Percentiles rank a stretch among this genome's conserved stretches.
These are phyloP conservation scores for Spea bombifrons DNA, from an alignment of 2,113 vertebrate genomes.

Conservation along the genomic window DNA sequence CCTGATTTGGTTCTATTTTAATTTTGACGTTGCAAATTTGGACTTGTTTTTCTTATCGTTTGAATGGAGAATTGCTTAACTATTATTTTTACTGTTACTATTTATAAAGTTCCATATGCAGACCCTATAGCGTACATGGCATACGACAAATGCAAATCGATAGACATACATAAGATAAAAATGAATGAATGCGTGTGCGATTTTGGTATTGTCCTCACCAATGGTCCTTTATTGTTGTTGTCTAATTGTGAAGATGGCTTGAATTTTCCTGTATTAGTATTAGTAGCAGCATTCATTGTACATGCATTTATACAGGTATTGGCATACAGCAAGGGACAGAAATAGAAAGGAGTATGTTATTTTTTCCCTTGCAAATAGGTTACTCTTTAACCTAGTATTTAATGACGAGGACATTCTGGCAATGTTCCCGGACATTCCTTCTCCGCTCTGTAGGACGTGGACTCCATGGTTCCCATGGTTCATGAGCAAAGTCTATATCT, in stretches of 20 bases:
- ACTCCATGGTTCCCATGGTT: conserved; percentile 35
- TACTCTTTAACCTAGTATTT: conserved; percentile 45
- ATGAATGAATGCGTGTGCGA: no score
- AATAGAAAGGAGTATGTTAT: conserved; percentile 43
- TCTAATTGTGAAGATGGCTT: background rate
- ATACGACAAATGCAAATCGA: no score
- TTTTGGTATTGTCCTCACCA: no score
- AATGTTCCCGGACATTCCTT: conserved; percentile 43
- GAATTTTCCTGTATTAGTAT: conserved; percentile 1
- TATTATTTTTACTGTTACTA: no score
- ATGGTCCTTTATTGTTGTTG: no score
- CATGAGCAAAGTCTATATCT: conserved; percentile 19
- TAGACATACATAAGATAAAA: no score
- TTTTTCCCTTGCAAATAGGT: conserved; percentile 39
- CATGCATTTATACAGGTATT: background rate
- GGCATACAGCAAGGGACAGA: conserved; percentile 20
- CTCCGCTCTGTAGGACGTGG: conserved; percentile 38
- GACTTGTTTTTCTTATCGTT: no score
- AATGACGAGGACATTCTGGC: conserved; percentile 44
- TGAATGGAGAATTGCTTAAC: no score
- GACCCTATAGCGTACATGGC: no score
- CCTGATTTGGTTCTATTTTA: no score
- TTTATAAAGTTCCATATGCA: no score
- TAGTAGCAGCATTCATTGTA: background rate
- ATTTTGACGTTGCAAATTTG: no score